phyloP scores from a whole-genome alignment of 2,113 vertebrate species.

The Brachirus orientalis region DNA sequence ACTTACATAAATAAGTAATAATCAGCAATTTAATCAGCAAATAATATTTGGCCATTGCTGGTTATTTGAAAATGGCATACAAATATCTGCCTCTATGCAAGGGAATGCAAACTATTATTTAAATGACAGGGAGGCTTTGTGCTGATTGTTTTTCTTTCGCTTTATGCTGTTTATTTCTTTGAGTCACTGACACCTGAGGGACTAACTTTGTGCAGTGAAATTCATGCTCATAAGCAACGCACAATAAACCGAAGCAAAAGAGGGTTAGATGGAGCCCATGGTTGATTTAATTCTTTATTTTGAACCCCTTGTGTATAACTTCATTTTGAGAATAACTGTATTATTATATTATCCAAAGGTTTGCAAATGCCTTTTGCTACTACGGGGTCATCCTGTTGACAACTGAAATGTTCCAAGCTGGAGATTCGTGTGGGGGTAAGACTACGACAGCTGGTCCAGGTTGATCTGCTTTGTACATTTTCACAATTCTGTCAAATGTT shows the following conservation, averaged over 20 bases:
- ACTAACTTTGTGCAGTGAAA: too few relatives aligned
- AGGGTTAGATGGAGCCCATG: too few relatives aligned
- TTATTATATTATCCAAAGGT: constrained; percentile 80
- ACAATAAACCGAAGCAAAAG: too few relatives aligned
- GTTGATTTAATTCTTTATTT: neutral
- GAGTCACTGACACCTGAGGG: neutral
- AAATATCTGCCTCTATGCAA: too few relatives aligned
- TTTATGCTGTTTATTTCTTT: neutral
- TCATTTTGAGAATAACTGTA: neutral
- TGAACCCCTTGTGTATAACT: neutral
- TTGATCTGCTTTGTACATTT: neutral
- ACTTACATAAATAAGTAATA: too few relatives aligned
- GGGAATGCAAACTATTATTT: too few relatives aligned
- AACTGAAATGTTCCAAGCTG: constrained; percentile 91
- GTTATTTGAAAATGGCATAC: too few relatives aligned
- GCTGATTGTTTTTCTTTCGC: neutral
- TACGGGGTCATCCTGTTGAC: constrained; percentile 93
- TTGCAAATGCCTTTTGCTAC: constrained; percentile 91
- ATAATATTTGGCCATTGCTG: too few relatives aligned
- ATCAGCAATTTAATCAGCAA: too few relatives aligned
- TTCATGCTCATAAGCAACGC: too few relatives aligned
- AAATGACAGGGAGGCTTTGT: too few relatives aligned
- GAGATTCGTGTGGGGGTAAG: constrained; percentile 88
- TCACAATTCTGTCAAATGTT: neutral
- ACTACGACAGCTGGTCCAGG: constrained; percentile 42